Evolutionary conservation across 2,888 invertebrate species (phyloP).

Genomic region (Coelinius sp.): DNA sequence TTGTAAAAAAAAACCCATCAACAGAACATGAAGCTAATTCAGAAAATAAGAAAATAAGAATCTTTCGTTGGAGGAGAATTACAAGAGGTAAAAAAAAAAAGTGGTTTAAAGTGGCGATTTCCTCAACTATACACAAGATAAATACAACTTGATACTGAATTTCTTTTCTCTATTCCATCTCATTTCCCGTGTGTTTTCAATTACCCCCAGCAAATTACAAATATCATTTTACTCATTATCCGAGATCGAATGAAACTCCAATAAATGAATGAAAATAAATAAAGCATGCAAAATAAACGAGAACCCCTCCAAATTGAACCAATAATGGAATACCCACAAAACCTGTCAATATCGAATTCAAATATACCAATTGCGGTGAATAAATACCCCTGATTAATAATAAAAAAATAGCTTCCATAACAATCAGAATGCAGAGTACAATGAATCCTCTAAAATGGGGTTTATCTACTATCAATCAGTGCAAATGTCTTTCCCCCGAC

Average conservation of each 20-base stretch:
- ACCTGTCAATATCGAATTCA: neutral
- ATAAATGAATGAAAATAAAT: too few relatives aligned
- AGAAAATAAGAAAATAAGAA: too few relatives aligned
- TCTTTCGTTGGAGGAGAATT: slow-evolving; percentile 25
- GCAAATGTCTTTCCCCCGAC: neutral
- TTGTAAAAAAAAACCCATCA: slow-evolving; percentile 33
- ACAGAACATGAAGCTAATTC: too few relatives aligned
- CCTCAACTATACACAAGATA: slow-evolving; percentile 33
- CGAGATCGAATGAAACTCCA: too few relatives aligned
- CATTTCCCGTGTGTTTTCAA: neutral
- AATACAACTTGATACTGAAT: slow-evolving; percentile 33
- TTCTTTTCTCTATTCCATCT: neutral
- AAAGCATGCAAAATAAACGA: too few relatives aligned
- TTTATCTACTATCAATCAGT: neutral
- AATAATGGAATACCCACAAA: too few relatives aligned
- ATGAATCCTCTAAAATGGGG: slow-evolving; percentile 1
- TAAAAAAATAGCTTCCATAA: neutral
- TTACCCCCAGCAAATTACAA: too few relatives aligned
- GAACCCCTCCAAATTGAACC: too few relatives aligned
- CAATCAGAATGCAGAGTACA: neutral
- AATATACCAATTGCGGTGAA: neutral
- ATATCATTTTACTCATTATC: too few relatives aligned
- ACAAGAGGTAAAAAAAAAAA: slow-evolving; percentile 20
- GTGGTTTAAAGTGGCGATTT: slow-evolving; percentile 30
- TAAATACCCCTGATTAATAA: neutral